phyloP scores from a whole-genome alignment of 2,888 invertebrate species.

The Cryptocheilus praepositus region DNA sequence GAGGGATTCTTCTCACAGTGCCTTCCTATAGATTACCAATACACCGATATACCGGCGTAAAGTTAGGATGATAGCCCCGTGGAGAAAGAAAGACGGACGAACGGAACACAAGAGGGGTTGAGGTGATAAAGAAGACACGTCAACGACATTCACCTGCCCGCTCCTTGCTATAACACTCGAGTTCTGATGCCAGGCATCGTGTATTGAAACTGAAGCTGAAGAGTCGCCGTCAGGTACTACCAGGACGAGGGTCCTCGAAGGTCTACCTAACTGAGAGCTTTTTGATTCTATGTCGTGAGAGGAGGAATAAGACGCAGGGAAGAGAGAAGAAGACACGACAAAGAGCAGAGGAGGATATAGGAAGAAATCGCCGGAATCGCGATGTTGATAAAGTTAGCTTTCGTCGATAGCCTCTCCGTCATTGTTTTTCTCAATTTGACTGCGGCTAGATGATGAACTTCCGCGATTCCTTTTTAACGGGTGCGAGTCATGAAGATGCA shows the following conservation, averaged over 20 bases:
- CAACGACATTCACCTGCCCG: slow-evolving; percentile 50
- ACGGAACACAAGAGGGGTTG: slow-evolving; percentile 57
- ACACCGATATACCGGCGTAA: slow-evolving; percentile 68
- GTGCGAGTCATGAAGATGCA: background rate
- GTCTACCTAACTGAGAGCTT: slow-evolving; percentile 52
- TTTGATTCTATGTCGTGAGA: slow-evolving; percentile 39
- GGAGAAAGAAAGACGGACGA: slow-evolving; percentile 73
- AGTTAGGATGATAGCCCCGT: slow-evolving; percentile 74
- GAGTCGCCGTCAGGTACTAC: slow-evolving; percentile 49
- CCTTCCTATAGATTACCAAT: slow-evolving; percentile 75
- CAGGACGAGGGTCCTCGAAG: slow-evolving; percentile 56
- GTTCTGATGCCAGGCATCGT: slow-evolving; percentile 44
- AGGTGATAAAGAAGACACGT: slow-evolving; percentile 1
- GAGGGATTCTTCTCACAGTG: slow-evolving; percentile 25
- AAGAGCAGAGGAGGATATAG: background rate
- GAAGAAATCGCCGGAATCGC: background rate
- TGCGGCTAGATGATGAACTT: background rate
- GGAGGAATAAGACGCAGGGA: slow-evolving; percentile 6
- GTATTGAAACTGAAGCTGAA: slow-evolving; percentile 51
- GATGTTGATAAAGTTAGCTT: slow-evolving; percentile 4
- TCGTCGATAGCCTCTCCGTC: background rate
- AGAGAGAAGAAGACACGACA: background rate
- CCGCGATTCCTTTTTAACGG: background rate
- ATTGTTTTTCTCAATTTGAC: background rate
- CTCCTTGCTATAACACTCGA: slow-evolving; percentile 50